These are phyloP conservation scores for Osedax frankpressi DNA, from an alignment of 2,888 invertebrate species.

Conservation along the genomic window DNA sequence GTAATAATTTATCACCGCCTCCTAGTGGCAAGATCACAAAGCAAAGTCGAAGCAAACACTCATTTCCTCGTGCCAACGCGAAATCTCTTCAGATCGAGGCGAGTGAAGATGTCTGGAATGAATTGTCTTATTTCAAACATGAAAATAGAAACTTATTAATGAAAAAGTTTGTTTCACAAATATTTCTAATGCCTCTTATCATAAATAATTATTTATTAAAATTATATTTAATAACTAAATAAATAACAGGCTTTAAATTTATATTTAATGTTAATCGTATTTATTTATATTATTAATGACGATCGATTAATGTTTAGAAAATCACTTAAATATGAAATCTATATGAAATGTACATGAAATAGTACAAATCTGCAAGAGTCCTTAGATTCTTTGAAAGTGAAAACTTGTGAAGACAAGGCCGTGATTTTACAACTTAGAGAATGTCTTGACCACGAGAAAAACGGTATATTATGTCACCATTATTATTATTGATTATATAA, in stretches of 20 bases:
- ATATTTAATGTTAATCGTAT: too few relatives aligned
- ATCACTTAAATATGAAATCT: slow-evolving; percentile 8
- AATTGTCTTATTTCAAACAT: slow-evolving; percentile 38
- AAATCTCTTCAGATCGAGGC: slow-evolving; percentile 39
- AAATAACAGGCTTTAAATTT: too few relatives aligned
- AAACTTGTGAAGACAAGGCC: slow-evolving; percentile 38
- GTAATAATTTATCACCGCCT: too few relatives aligned
- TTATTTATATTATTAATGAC: too few relatives aligned
- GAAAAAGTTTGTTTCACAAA: too few relatives aligned
- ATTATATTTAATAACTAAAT: too few relatives aligned
- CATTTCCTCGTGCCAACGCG: slow-evolving; percentile 16
- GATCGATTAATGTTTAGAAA: not conserved
- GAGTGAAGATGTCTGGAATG: slow-evolving; percentile 43
- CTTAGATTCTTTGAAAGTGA: slow-evolving; percentile 36
- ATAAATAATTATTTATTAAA: too few relatives aligned
- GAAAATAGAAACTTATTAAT: slow-evolving; percentile 40
- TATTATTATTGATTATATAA: too few relatives aligned
- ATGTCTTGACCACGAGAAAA: slow-evolving; percentile 37
- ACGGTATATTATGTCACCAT: too few relatives aligned
- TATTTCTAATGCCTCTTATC: too few relatives aligned
- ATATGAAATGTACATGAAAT: too few relatives aligned
- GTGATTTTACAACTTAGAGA: slow-evolving; percentile 39
- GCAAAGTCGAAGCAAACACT: not conserved
- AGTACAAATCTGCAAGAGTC: slow-evolving; percentile 41
- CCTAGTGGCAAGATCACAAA: not conserved